Evolutionary conservation across 2,888 invertebrate species (phyloP), one percentile per base, ranked within the genome.

Genomic region (Eurytoma adleriae): DNA sequence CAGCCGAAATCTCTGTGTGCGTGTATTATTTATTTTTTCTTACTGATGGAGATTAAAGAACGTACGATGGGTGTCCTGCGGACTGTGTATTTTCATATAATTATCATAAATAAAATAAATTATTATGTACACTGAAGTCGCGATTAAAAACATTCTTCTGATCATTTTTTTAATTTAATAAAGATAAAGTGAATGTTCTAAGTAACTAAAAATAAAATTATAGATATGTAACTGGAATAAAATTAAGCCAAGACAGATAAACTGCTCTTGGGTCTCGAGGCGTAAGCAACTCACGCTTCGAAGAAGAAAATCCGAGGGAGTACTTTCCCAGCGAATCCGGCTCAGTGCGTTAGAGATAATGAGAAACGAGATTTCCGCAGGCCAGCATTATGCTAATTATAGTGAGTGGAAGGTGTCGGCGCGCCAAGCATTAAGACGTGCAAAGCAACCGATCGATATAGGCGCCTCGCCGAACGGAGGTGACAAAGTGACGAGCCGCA

Each of bases 401-500:
- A 4, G 20, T n/a, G 54, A 77, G 54, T 62, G 67, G 69, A 64
- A 64, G 56, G 70, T 59, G 70, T 54, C 4, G 56, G 61, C 57
- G 40, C 16, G 40, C 10, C 40, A 10, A 40, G 40, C 40, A 40
- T 5, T 30, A 30, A 30, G 30, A 7, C 30, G 30, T 3, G 30
- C 7, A 5, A 30, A 3, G 30, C 30, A 3, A 40, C 1, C 40
- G 40, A 40, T 40, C 40, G 40, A 40, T 40, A 40, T 7, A 40
- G 40, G 40, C 40, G 40, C 40, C 10, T 14, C 52, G 67, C 67
- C n/a, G 30, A n/a, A n/a, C 16, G 48, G 54, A 50, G 62, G 67
- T 54, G 79, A 79, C 74, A 74, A 69, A 80, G 68, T 73, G 80
- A 68, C 62, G 77, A 78, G 71, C 27, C 74, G 52, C 75, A 69